Evolutionary conservation across 2,888 invertebrate species (phyloP).

Genomic region (Alentia gelatinosa): DNA sequence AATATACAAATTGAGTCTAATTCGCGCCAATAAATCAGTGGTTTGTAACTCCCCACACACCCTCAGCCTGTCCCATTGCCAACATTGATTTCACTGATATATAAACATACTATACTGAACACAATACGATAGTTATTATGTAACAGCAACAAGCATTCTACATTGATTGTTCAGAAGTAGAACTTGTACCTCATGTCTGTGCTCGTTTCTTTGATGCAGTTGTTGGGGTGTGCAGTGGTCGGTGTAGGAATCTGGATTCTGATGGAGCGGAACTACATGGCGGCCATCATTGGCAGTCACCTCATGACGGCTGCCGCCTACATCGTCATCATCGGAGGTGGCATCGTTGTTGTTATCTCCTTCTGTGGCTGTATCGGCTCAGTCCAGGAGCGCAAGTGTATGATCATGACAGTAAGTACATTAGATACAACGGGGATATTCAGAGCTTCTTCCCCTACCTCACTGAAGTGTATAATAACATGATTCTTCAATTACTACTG

Average conservation of each 20-base stretch:
- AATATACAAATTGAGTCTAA: too few species aligned
- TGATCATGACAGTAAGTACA: conserved; percentile 60
- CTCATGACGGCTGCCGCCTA: conserved; percentile 62
- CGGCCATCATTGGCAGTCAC: conserved; percentile 52
- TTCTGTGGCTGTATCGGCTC: conserved; percentile 65
- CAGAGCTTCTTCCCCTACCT: too few species aligned
- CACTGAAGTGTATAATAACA: neutral
- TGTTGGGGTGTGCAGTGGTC: conserved; percentile 44
- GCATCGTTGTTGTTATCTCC: conserved; percentile 60
- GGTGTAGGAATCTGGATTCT: conserved; percentile 59
- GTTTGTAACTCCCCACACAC: too few species aligned
- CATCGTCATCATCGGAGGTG: conserved; percentile 62
- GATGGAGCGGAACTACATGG: conserved; percentile 57
- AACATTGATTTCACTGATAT: neutral
- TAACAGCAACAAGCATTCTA: neutral
- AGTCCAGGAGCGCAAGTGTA: conserved; percentile 59
- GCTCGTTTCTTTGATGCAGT: conserved; percentile 31
- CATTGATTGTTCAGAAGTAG: too few species aligned
- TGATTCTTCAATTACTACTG: neutral
- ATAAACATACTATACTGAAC: neutral
- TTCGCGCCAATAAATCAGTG: too few species aligned
- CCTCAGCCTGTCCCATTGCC: too few species aligned
- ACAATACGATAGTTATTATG: neutral
- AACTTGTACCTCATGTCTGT: too few species aligned
- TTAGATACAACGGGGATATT: too few species aligned